These are phyloP conservation scores for Lasiurus cinereus DNA, from an alignment of 2,113 vertebrate genomes.

Conservation along the genomic window DNA sequence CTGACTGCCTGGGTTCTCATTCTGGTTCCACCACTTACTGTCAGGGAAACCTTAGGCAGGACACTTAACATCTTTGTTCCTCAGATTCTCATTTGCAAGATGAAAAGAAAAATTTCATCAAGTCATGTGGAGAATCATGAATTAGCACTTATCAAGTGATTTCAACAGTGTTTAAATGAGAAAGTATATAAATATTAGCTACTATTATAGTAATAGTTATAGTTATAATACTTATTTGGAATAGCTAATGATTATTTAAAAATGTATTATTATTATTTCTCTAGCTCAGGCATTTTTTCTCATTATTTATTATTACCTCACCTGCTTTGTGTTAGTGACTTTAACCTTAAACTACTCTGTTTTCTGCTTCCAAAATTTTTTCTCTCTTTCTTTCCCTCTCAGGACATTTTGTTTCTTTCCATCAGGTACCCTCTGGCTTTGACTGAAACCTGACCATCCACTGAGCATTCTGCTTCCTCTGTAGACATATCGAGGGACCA, in stretches of 20 bases:
- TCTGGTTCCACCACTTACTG: background rate
- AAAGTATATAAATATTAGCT: background rate
- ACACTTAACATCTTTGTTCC: background rate
- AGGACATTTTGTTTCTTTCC: constrained; percentile 63
- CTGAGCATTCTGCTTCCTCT: constrained; percentile 21
- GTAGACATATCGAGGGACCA: background rate
- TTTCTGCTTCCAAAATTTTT: background rate
- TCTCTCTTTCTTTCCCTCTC: constrained; percentile 8
- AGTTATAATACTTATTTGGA: background rate
- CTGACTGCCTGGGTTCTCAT: background rate
- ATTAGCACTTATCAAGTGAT: constrained; percentile 20
- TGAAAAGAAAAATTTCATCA: background rate
- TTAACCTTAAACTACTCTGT: constrained; percentile 24
- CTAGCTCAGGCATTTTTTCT: background rate
- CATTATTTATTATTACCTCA: background rate
- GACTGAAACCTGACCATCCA: constrained; percentile 2
- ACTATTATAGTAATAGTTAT: background rate
- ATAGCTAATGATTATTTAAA: background rate
- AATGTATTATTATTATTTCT: background rate
- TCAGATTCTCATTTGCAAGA: constrained; percentile 28
- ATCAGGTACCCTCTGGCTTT: constrained; percentile 45
- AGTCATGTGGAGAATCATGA: background rate
- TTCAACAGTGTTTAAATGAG: background rate
- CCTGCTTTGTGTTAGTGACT: background rate
- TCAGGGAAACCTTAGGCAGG: background rate